Base-by-base conservation (phyloP, 2,888 invertebrate species). In the Drosophila cognata region DNA sequence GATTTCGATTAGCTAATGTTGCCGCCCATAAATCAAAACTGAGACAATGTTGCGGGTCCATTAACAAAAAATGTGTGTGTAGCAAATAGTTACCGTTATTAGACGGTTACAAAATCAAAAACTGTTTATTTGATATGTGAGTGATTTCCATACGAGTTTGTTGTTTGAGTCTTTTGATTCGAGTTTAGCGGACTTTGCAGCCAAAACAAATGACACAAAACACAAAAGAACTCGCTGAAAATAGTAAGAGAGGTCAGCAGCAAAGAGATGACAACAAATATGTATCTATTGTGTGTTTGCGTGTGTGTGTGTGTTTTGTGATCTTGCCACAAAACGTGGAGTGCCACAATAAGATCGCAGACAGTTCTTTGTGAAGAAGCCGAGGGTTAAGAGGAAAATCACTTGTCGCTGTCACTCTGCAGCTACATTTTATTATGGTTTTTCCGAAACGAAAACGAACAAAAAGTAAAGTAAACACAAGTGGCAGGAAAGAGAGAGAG, bases 1-100 rank as follows among this genome's bases (percentile, higher is more conserved):
- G 62, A 69, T 81, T 79, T 81, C 84, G 85, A 86, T 86, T 86
- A 87, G 87, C 87, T 83, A 84, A 87, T 85, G 74, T 66, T 48
- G 69, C 55, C 61, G 62, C 46, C 74, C 70, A 85, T 88, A 84
- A 86, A 88, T 86, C 84, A 85, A 77, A 83, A 56, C 31, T 53
- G 43, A 50, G 57, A 69, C 70, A 75, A 68, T 71, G 59, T 57
- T 70, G 77, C 77, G 81, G 81, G 79, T 28, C 58, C 74, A 81
- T 79, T 79, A 74, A 70, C 65, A 79, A 56, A 3, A 18, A 38
- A 35, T 41, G 29, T 38, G n/a, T 55, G 58, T 62, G 28, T 75
- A 69, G 58, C 65, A 72, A 64, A 67, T 41, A 64, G 69, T 43
- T 72, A 67, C 87, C 85, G 84, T 85, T 85, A 76, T 85, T 82